A percentile compares a stretch with the other conserved stretches of the same genome.
Conservation (phyloP, 1,140 invertebrate species). For the Drosophila bifasciata region DNA sequence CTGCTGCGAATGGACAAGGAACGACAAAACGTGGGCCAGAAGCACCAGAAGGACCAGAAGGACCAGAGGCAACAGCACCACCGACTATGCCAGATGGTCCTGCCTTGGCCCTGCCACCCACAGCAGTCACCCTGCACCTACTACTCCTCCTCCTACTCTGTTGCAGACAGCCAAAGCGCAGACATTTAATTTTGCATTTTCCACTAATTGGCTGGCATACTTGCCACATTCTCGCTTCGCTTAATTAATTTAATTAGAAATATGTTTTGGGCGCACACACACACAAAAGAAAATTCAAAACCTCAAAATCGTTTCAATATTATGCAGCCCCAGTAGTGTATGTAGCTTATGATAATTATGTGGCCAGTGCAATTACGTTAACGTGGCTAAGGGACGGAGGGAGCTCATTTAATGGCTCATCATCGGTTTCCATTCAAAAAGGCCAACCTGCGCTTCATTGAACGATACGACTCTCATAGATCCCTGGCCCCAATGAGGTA, state of each 20-base stretch:
- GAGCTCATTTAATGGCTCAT: slow-evolving; percentile 38
- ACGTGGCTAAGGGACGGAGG: not conserved
- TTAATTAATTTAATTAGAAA: slow-evolving; percentile 82
- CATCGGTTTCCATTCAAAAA: slow-evolving; percentile 29
- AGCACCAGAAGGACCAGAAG: slow-evolving; percentile 17
- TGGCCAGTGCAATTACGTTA: slow-evolving; percentile 30
- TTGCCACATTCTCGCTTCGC: slow-evolving; percentile 67
- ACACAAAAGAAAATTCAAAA: slow-evolving; percentile 64
- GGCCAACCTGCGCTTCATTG: slow-evolving; percentile 7
- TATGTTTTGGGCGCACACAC: slow-evolving; percentile 71
- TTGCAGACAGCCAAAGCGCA: slow-evolving; percentile 34
- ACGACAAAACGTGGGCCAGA: not conserved
- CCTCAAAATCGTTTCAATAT: slow-evolving; percentile 47
- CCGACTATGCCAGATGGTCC: slow-evolving; percentile 5
- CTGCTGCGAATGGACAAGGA: slow-evolving; percentile 12
- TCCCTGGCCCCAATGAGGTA: not conserved
- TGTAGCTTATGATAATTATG: slow-evolving; percentile 56
- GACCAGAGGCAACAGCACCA: slow-evolving; percentile 1
- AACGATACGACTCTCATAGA: slow-evolving; percentile 7
- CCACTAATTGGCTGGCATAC: slow-evolving; percentile 76
- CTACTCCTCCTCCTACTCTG: not conserved
- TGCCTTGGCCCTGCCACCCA: not conserved
- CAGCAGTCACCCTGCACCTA: not conserved
- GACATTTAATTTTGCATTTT: slow-evolving; percentile 82
- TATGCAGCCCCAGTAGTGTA: slow-evolving; percentile 29